These are phyloP conservation scores for Cabera pusaria DNA, from an alignment of 2,888 invertebrate genomes.

Conservation along the genomic window DNA sequence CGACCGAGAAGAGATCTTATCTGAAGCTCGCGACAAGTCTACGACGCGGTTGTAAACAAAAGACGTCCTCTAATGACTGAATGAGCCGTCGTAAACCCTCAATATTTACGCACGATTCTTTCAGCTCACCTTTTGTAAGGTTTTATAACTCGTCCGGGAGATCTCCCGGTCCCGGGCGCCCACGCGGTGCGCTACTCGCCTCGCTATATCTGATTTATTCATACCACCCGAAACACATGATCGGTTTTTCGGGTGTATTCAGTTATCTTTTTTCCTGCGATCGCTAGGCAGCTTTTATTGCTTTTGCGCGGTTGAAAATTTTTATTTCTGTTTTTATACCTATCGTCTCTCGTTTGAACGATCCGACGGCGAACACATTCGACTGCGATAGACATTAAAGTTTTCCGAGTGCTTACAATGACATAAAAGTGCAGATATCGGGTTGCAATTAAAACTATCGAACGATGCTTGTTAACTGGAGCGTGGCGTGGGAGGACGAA, in stretches of 20 bases:
- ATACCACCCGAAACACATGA: conserved; percentile 78
- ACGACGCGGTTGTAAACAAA: conserved; percentile 75
- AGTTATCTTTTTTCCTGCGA: conserved; percentile 55
- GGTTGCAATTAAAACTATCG: conserved; percentile 79
- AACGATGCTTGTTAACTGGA: conserved; percentile 65
- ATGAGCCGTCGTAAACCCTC: conserved; percentile 77
- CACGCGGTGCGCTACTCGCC: conserved; percentile 55
- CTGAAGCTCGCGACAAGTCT: conserved; percentile 61
- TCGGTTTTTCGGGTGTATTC: conserved; percentile 69
- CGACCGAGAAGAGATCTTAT: conserved; percentile 71
- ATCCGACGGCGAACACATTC: conserved; percentile 28
- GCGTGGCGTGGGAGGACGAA: conserved; percentile 67
- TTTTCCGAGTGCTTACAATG: conserved; percentile 38
- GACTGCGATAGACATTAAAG: conserved; percentile 28
- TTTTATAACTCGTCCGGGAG: conserved; percentile 70
- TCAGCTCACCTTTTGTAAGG: conserved; percentile 74
- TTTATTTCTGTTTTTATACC: conserved; percentile 31
- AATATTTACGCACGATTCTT: conserved; percentile 78
- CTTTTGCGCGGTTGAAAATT: conserved; percentile 35
- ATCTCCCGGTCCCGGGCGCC: conserved; percentile 64
- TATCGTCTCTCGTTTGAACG: conserved; percentile 23
- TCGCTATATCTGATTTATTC: conserved; percentile 79
- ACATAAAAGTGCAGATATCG: conserved; percentile 66
- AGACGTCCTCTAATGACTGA: conserved; percentile 75
- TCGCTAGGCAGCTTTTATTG: conserved; percentile 52